A percentile compares a stretch with the other conserved stretches of the same genome.
phyloP scores from a whole-genome alignment of 2,888 invertebrate genomes.

The Athetis lepigone region DNA sequence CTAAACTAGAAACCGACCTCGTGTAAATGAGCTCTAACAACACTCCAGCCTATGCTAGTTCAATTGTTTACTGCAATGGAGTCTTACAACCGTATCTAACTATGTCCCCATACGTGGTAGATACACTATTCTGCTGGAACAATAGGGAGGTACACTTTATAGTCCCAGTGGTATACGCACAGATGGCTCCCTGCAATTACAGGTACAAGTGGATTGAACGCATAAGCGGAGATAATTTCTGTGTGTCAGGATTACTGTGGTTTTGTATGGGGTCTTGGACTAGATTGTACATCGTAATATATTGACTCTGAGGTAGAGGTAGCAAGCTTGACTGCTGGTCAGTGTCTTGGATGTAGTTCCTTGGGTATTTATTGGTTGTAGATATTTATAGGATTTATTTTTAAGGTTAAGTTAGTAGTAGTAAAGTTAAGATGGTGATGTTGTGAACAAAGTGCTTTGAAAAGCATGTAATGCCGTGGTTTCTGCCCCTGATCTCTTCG shows the following conservation, averaged over 20 bases:
- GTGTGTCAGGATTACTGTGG: background rate
- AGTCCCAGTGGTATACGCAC: slow-evolving; percentile 19
- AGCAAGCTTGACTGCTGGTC: background rate
- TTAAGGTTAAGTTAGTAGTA: no score
- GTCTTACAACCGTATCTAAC: background rate
- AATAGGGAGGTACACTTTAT: slow-evolving; percentile 21
- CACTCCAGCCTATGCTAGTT: background rate
- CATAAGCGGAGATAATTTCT: slow-evolving; percentile 9
- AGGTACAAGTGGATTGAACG: slow-evolving; percentile 2
- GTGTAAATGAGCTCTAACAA: background rate
- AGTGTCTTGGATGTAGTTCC: background rate
- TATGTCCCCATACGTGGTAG: background rate
- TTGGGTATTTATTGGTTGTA: no score
- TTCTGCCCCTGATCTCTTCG: no score
- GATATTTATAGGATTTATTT: no score
- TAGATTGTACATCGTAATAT: background rate
- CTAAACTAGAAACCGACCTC: background rate
- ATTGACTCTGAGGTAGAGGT: background rate
- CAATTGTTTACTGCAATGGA: background rate
- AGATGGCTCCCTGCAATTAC: slow-evolving; percentile 15
- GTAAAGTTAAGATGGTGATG: no score
- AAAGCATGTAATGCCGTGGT: no score
- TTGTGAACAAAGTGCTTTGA: no score
- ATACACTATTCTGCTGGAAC: slow-evolving; percentile 6
- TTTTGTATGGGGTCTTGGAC: background rate